phyloP scores from a whole-genome alignment of 2,888 invertebrate genomes.

The Heterodera filipjevi region DNA sequence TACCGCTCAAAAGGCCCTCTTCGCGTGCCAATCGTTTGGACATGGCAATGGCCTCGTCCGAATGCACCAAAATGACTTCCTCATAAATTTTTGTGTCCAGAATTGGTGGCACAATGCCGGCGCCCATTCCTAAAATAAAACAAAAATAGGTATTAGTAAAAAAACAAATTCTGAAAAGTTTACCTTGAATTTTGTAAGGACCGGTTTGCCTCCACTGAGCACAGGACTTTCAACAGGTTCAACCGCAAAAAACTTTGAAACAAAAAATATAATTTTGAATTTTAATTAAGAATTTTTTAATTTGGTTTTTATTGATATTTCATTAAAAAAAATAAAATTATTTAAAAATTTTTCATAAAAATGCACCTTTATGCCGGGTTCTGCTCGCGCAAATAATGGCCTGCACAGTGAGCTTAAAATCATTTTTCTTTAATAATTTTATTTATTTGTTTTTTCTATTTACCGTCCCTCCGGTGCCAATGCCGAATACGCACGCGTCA shows the following conservation, averaged over 20 bases:
- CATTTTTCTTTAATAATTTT: not conserved
- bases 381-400: constrained; percentile 52
- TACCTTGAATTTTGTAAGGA: constrained; percentile 62
- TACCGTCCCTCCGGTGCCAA: constrained; percentile 60
- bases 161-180: too few species aligned
- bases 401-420: constrained; percentile 53
- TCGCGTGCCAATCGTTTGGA: constrained; percentile 54
- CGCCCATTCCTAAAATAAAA: constrained; percentile 51
- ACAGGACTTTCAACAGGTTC: constrained; percentile 62
- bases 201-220: constrained; percentile 52
- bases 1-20: constrained; percentile 51
- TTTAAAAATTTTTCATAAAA: not conserved
- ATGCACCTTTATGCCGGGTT: constrained; percentile 52
- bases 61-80: constrained; percentile 51
- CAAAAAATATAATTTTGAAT: too few species aligned
- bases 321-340: not conserved
- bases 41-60: constrained; percentile 56
- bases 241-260: constrained; percentile 53
- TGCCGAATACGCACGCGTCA: constrained; percentile 58
- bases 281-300: too few species aligned
- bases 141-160: too few species aligned
- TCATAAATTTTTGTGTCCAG: constrained; percentile 54
- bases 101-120: constrained; percentile 58
- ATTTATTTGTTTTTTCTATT: not conserved
- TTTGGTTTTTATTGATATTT: too few species aligned